Conservation (phyloP, 2,888 invertebrate genomes). For the Acrobasis consociella region DNA sequence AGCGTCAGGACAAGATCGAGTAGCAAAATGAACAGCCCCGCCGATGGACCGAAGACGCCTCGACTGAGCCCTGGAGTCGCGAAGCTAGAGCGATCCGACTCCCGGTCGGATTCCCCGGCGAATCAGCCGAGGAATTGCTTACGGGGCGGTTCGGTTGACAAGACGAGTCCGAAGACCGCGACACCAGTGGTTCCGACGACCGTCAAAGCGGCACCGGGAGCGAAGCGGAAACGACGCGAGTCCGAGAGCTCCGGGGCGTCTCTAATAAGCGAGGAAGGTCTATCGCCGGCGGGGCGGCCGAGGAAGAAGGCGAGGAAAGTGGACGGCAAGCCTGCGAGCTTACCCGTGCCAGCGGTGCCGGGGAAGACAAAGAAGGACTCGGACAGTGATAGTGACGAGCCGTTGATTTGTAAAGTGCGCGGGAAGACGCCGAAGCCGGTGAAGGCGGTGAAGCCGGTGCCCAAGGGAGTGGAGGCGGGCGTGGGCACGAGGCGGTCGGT, state of each 20-base stretch:
- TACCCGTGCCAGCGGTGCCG: slow-evolving; percentile 69
- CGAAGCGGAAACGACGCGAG: slow-evolving; percentile 90
- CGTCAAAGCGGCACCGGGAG: slow-evolving; percentile 74
- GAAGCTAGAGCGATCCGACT: slow-evolving; percentile 35
- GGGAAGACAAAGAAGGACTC: slow-evolving; percentile 84
- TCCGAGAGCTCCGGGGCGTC: slow-evolving; percentile 89
- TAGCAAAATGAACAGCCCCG: slow-evolving; percentile 86
- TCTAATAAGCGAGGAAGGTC: slow-evolving; percentile 81
- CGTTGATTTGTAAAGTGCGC: slow-evolving; percentile 88
- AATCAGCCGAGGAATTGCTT: slow-evolving; percentile 55
- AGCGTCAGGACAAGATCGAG: slow-evolving; percentile 86
- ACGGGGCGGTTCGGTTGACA: slow-evolving; percentile 65
- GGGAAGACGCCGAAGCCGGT: slow-evolving; percentile 58
- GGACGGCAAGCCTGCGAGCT: slow-evolving; percentile 68
- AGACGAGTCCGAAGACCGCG: slow-evolving; percentile 56
- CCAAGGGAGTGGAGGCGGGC: slow-evolving; percentile 37
- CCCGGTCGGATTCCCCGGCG: slow-evolving; percentile 65
- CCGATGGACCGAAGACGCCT: slow-evolving; percentile 76
- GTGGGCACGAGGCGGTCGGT: slow-evolving; percentile 27
- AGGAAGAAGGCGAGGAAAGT: slow-evolving; percentile 67
- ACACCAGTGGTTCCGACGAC: slow-evolving; percentile 41
- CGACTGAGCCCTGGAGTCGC: slow-evolving; percentile 68
- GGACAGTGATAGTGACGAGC: slow-evolving; percentile 91
- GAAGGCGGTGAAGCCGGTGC: slow-evolving; percentile 41
- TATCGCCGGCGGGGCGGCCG: slow-evolving; percentile 60